phyloP scores from a whole-genome alignment of 2,113 vertebrate species.

The Microcebus griseorufus region DNA sequence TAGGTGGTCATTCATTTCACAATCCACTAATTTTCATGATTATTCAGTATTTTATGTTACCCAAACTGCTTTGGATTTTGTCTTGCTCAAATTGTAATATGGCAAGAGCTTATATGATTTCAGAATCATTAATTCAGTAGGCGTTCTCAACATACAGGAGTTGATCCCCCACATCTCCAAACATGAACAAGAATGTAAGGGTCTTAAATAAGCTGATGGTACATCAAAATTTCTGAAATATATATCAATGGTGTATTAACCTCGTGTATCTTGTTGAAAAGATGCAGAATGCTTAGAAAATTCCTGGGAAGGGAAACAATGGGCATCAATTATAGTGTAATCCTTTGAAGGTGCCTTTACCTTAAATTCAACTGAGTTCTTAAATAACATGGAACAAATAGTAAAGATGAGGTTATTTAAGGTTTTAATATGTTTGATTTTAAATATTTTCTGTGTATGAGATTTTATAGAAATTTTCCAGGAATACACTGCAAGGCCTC shows the following conservation, averaged over 20 bases:
- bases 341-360: neutral
- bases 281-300: neutral
- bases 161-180: neutral
- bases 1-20: constrained; percentile 75
- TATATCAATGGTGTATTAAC: neutral
- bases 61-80: constrained; percentile 70
- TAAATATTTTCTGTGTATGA: neutral
- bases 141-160: neutral
- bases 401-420: neutral
- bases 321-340: neutral
- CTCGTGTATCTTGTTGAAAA: neutral
- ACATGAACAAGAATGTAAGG: constrained; percentile 3
- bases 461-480: neutral
- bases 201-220: neutral
- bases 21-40: constrained; percentile 74
- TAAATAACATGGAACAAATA: neutral
- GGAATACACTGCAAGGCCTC: neutral
- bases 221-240: neutral
- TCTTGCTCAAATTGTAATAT: constrained; percentile 59
- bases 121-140: constrained; percentile 72
- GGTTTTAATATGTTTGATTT: neutral
- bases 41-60: constrained; percentile 72
- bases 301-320: neutral
- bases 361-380: neutral
- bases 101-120: constrained; percentile 55